phyloP scores from a whole-genome alignment of 2,888 invertebrate genomes.

The Marronus borbonicus region DNA sequence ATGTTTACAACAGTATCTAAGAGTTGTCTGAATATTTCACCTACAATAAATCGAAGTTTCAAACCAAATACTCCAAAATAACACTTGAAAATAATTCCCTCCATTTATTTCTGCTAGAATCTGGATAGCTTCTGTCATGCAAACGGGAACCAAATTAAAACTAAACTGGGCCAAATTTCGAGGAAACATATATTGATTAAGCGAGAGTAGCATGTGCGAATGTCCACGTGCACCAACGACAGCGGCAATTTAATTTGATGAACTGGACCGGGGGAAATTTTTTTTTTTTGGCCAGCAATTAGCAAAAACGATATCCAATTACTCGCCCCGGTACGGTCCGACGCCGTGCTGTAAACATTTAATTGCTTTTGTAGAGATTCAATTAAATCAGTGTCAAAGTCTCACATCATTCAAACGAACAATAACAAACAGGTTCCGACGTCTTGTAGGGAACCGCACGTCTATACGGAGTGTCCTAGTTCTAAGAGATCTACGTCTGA shows the following conservation, averaged over 20 bases:
- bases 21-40: no score
- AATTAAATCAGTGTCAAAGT: conserved; percentile 36
- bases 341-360: conserved; percentile 40
- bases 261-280: conserved; percentile 24
- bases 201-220: conserved; percentile 22
- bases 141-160: conserved; percentile 4
- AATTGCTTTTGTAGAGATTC: conserved; percentile 41
- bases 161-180: background rate
- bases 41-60: no score
- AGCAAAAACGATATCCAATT: conserved; percentile 47
- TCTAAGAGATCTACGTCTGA: no score
- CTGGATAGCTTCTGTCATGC: background rate
- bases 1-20: no score
- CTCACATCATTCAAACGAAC: background rate
- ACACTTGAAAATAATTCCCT: no score
- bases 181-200: conserved; percentile 7
- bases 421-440: background rate
- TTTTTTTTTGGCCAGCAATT: conserved; percentile 40
- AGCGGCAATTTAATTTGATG: conserved; percentile 43
- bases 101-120: no score
- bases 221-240: conserved; percentile 35
- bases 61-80: no score
- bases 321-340: conserved; percentile 19
- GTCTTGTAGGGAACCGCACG: background rate
- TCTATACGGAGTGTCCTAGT: no score